Evolutionary conservation across 2,113 vertebrate genomes (phyloP).

Genomic region (Petrocephalus microphthalmus): DNA sequence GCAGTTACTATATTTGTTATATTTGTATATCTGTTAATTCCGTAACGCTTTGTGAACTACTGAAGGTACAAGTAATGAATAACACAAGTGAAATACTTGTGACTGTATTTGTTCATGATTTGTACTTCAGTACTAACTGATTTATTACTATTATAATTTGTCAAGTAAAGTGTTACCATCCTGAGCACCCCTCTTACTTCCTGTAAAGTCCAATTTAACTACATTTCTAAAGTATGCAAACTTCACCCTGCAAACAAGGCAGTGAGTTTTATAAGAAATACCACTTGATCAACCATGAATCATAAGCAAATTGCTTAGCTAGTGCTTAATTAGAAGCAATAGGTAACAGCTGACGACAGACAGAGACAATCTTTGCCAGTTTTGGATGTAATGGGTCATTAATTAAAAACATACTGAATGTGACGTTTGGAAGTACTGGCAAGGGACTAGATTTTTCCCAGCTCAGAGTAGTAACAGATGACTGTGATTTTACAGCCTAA

Average conservation of each 20-base stretch:
- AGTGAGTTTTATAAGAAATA: neutral
- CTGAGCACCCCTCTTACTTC: neutral
- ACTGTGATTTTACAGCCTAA: neutral
- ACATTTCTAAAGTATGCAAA: neutral
- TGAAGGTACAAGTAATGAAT: neutral
- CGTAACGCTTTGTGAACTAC: neutral
- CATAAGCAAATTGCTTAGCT: neutral
- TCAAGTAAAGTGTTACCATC: neutral
- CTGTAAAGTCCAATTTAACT: neutral
- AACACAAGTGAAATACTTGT: neutral
- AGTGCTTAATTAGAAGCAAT: neutral
- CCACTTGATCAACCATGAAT: neutral
- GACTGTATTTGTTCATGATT: neutral
- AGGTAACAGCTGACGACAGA: neutral
- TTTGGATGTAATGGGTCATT: neutral
- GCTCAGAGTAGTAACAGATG: neutral
- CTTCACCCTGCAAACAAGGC: neutral
- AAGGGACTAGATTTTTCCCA: neutral
- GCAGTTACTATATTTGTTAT: neutral
- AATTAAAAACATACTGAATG: neutral
- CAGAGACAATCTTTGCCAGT: neutral
- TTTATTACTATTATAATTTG: neutral
- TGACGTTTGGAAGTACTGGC: neutral
- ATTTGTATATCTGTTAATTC: no score
- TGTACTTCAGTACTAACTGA: neutral